A percentile compares a stretch with the other conserved stretches of the same genome.
These are phyloP conservation scores for Scolopax rusticola DNA, from an alignment of 2,797 vertebrate genomes.

Conservation along the genomic window DNA sequence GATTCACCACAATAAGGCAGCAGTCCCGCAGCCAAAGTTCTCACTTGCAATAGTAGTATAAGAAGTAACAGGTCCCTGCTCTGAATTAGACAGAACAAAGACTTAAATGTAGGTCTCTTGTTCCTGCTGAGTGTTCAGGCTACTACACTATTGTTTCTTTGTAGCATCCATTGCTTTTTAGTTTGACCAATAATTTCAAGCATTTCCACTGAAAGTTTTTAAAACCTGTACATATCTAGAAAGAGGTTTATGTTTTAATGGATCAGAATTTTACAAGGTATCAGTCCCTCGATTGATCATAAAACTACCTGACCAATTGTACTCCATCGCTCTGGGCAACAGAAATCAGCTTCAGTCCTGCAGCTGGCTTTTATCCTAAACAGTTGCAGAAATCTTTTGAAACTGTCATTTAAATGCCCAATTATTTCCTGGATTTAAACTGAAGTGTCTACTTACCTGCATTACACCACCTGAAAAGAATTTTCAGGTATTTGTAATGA, in stretches of 20 bases:
- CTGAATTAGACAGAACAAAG: background rate
- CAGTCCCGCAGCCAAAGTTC: background rate
- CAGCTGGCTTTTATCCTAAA: background rate
- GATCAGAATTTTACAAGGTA: background rate
- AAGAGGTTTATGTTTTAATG: background rate
- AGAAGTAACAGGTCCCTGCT: background rate
- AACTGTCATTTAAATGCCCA: background rate
- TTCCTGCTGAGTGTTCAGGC: background rate
- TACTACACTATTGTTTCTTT: background rate
- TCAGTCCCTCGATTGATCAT: background rate
- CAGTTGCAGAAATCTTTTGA: background rate
- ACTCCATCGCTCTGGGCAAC: background rate
- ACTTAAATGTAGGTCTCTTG: background rate
- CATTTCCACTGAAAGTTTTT: background rate
- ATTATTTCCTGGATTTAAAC: background rate
- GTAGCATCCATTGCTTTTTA: background rate
- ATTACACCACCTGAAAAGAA: background rate
- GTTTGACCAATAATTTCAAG: background rate
- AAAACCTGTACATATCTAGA: background rate
- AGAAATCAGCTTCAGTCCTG: background rate
- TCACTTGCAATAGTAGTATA: background rate
- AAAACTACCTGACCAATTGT: background rate
- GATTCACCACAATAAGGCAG: background rate
- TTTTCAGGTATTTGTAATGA: background rate
- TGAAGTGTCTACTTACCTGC: background rate